Conservation (phyloP, 2,888 invertebrate genomes). For the Melinaea menophilus region DNA sequence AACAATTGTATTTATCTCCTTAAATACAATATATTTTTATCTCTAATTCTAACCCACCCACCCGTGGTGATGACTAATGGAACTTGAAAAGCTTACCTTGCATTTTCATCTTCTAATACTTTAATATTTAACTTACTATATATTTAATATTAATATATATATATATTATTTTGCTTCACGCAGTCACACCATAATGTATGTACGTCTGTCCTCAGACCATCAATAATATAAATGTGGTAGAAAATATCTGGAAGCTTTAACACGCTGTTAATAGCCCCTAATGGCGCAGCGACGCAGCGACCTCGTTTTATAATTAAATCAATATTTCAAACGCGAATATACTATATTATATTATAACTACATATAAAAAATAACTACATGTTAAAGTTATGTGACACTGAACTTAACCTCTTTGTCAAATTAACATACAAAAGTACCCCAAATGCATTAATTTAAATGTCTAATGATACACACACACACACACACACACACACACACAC, state of each 20-base stretch:
- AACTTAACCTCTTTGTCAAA: slow-evolving; percentile 70
- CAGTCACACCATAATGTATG: slow-evolving; percentile 23
- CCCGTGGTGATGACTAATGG: slow-evolving; percentile 64
- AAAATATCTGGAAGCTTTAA: slow-evolving; percentile 58
- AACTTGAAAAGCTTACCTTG: not conserved
- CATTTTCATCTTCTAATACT: not conserved
- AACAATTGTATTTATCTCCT: no score
- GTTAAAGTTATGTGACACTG: slow-evolving; percentile 53
- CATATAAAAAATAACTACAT: not conserved
- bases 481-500: no score
- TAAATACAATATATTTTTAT: slow-evolving; percentile 32
- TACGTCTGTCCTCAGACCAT: slow-evolving; percentile 30
- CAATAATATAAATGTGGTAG: slow-evolving; percentile 40
- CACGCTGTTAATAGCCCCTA: slow-evolving; percentile 65
- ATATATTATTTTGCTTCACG: not conserved
- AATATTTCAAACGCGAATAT: slow-evolving; percentile 40
- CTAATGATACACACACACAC: slow-evolving; percentile 41
- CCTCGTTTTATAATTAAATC: slow-evolving; percentile 43
- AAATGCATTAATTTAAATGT: slow-evolving; percentile 52
- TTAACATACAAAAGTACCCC: slow-evolving; percentile 75
- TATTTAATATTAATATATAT: slow-evolving; percentile 1
- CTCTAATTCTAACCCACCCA: slow-evolving; percentile 69
- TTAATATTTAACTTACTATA: not conserved
- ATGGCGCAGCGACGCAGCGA: slow-evolving; percentile 51
- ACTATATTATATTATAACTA: not conserved